These are phyloP conservation scores for Salvelinus namaycush DNA, from an alignment of 2,113 vertebrate species.

Conservation along the genomic window DNA sequence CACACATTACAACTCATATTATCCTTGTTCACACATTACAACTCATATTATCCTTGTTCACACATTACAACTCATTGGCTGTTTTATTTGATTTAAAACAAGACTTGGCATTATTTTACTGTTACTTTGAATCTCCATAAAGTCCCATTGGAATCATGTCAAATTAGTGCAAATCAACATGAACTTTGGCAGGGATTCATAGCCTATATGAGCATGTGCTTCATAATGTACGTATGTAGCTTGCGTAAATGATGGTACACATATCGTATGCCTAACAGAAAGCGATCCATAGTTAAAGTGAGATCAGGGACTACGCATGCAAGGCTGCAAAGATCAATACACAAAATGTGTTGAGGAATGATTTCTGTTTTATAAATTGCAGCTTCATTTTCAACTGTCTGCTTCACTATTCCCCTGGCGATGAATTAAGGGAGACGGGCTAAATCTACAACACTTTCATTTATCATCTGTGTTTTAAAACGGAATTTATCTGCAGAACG, in stretches of 20 bases:
- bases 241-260: constrained; percentile 7
- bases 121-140: background rate
- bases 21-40: too few species aligned
- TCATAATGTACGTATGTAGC: constrained; percentile 14
- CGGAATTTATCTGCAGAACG: background rate
- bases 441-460: constrained; percentile 18
- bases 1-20: too few species aligned
- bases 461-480: constrained; percentile 13
- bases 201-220: constrained; percentile 13
- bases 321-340: constrained; percentile 22
- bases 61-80: constrained; percentile 7
- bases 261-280: background rate
- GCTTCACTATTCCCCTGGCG: background rate
- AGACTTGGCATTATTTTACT: constrained; percentile 21
- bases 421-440: background rate
- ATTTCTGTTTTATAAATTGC: constrained; percentile 10
- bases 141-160: constrained; percentile 14
- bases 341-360: constrained; percentile 3
- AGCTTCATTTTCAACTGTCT: background rate
- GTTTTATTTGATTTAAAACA: constrained; percentile 26
- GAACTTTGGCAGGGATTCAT: constrained; percentile 4
- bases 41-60: background rate
- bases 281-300: constrained; percentile 19
- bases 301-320: background rate
- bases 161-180: constrained; percentile 39